Base-by-base conservation (phyloP, 2,113 vertebrate genomes). In the Vimba vimba region DNA sequence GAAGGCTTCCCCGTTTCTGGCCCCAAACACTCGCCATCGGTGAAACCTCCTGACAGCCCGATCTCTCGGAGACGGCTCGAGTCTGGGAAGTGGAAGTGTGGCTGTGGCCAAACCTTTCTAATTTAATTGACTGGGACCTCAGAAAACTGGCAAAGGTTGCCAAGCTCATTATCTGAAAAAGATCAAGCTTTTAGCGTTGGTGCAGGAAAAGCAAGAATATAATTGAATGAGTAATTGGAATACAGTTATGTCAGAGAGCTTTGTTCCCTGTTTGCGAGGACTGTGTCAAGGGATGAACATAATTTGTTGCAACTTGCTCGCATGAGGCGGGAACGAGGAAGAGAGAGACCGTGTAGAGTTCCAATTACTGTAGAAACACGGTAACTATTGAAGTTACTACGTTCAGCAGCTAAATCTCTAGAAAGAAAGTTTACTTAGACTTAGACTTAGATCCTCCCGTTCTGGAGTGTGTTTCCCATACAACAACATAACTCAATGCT, bases 161-260 rank as follows among this genome's bases (percentile, higher is more conserved):
- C 62, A 88, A 88, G 79, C 86, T 89, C 81, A 88, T 91, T 88
- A 89, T 89, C 83, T 83, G 81, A 17, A 50, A 89, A 87, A 78
- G 79, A 90, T 86, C 76, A 86, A 81, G 82, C 86, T 90, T 87
- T 89, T 86, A 83, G 83, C 76, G 57, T 85, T 60, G 59, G 4
- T 57, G 78, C 85, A 79, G 77, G 57, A 87, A 87, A 88, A 85
- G 66, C 64, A 81, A 36, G 69, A 39, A 82, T 76, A 77, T 88
- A 88, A 89, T 88, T 78, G 85, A 81, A 91, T 89, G 79, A 87
- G 90, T 87, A 87, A 87, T 88, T 83, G 84, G 87, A 85, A 78
- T 74, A 85, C 64, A 84, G 88, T 88, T 88, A 88, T 27, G 27
- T 47, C 59, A 83, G 74, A 36, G 59, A 68, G 85, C 85, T 87